Evolutionary conservation across 2,888 invertebrate genomes (phyloP), one percentile per base, ranked within the genome.

Genomic region (Macrosoma leucophasiata): DNA sequence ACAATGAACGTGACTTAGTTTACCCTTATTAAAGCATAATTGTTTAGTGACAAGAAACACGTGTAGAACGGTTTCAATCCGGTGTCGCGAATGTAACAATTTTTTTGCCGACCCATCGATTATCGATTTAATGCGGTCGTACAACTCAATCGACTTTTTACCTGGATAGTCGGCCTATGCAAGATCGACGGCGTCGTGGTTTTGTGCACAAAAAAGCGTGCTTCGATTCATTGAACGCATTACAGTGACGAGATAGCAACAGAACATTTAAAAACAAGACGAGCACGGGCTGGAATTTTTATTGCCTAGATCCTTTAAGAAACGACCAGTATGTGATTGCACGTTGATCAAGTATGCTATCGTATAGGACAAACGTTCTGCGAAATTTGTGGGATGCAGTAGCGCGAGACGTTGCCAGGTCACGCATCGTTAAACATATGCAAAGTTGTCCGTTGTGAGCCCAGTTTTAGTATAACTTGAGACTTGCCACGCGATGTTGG

Each of bases 141-240:
- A 36, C 35, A 31, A 27, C 39, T 35, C 36, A 36, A 38, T 39
- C 36, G 10, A 41, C 30, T 32, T 42, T 44, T 46, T 29, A 33
- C 11, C 17, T 33, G 21, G 23, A 25, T 11, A 8, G 24, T 29
- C 27, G 20, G 22, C 27, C 25, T 23, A 27, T 30, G 23, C 29
- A 37, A 20, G 17, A 32, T 33, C 35, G 37, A 39, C 29, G 20
- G 28, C 6, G 32, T 29, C 34, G 32, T 22, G 19, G 13, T 31
- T 27, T 31, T 10, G 25, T 24, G 6, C 13, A 39, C 18, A 41
- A 39, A 37, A 43, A 45, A 24, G 31, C 24, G 28, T 36, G n/a
- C 28, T 13, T 22, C 23, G 17, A 11, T 13, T 34, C 30, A 39
- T 33, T 29, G 26, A 30, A 22, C 25, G 29, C 31, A 28, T 27